These are phyloP conservation scores for Anolis carolinensis DNA, from an alignment of 2,113 vertebrate genomes.

Conservation along the genomic window DNA sequence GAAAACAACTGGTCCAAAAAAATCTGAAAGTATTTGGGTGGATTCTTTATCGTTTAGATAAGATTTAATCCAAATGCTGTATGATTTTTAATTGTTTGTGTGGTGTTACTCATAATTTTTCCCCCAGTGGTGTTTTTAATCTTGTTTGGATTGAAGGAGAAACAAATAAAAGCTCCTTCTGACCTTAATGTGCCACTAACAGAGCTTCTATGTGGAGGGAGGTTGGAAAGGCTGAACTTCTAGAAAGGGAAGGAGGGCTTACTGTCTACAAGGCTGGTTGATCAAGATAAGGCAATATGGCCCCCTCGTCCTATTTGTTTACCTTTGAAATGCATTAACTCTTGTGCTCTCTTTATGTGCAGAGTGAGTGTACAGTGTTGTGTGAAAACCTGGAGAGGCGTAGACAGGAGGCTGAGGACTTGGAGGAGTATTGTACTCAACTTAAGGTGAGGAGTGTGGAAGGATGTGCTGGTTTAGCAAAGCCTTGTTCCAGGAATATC, in stretches of 20 bases:
- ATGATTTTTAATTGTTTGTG: not conserved
- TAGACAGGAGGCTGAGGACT: slow-evolving; percentile 64
- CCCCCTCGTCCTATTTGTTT: not conserved
- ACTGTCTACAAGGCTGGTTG: not conserved
- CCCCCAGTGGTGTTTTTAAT: not conserved
- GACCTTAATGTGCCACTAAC: too few species aligned
- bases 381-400: slow-evolving; percentile 67
- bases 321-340: not conserved
- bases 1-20: not conserved
- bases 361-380: slow-evolving; percentile 67
- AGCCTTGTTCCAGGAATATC: not conserved
- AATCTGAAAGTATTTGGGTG: not conserved
- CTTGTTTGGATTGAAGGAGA: not conserved
- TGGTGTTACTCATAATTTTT: not conserved
- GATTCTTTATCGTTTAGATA: not conserved
- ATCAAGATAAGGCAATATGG: not conserved
- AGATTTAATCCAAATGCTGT: not conserved
- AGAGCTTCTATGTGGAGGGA: not conserved
- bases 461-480: not conserved
- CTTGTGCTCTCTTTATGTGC: not conserved
- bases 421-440: slow-evolving; percentile 65
- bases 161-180: not conserved
- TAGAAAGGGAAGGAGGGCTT: not conserved
- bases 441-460: slow-evolving; percentile 58
- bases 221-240: not conserved